A percentile compares a stretch with the other conserved stretches of the same genome.
phyloP scores from a whole-genome alignment of 2,113 vertebrate species.

The Actenoides hombroni region DNA sequence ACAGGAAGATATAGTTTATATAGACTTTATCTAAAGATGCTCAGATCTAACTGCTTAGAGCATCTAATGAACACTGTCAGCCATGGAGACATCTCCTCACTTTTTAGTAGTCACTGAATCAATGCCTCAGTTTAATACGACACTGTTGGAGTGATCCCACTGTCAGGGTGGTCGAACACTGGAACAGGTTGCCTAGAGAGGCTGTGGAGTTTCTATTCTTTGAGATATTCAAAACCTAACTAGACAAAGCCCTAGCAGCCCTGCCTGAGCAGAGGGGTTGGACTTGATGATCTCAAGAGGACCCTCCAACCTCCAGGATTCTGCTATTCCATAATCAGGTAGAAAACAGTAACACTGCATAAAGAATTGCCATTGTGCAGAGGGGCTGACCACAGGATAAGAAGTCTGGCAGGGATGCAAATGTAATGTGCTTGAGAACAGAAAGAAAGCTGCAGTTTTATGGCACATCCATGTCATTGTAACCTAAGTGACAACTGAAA shows the following conservation, averaged over 20 bases:
- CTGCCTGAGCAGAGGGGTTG: background rate
- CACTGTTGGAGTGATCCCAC: background rate
- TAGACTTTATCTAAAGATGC: background rate
- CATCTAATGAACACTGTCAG: background rate
- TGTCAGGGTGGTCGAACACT: background rate
- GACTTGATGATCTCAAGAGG: background rate
- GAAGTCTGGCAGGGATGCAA: background rate
- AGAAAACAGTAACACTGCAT: background rate
- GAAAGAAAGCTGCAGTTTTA: background rate
- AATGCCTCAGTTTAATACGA: background rate
- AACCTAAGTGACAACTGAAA: background rate
- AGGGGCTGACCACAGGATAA: background rate
- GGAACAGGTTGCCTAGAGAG: background rate
- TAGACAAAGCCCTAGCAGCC: background rate
- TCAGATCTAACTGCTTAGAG: background rate
- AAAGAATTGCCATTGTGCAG: background rate
- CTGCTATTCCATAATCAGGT: background rate
- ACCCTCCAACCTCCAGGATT: background rate
- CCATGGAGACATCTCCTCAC: background rate
- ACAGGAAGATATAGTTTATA: background rate
- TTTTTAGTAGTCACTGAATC: background rate
- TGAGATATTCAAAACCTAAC: background rate
- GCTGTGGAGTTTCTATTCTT: background rate
- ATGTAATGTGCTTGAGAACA: background rate
- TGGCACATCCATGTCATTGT: background rate